Percentiles rank a stretch among this genome's conserved stretches.
phyloP scores from a whole-genome alignment of 92 coral and sea anemone genomes.

The Epizoanthus illoricatus region DNA sequence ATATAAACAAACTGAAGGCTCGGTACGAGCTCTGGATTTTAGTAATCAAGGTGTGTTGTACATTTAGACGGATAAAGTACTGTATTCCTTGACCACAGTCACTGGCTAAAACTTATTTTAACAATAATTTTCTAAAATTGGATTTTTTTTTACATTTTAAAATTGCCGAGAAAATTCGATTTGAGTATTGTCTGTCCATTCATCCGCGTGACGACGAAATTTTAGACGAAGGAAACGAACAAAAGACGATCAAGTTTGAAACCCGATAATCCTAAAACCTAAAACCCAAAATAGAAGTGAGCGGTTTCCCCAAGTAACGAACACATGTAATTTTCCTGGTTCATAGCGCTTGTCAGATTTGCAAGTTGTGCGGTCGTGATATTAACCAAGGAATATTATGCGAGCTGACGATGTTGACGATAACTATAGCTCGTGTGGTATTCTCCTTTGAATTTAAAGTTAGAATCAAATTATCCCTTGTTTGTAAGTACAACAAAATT shows the following conservation, averaged over 20 bases:
- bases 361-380: background rate
- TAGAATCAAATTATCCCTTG: slow-evolving; percentile 7
- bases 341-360: background rate
- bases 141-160: background rate
- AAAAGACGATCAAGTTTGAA: slow-evolving; percentile 20
- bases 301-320: slow-evolving; percentile 17
- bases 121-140: background rate
- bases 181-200: background rate
- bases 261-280: background rate
- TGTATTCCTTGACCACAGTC: background rate
- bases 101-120: background rate
- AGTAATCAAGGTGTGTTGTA: too few species aligned
- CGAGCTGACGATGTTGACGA: background rate
- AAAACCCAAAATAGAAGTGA: slow-evolving; percentile 24
- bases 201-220: slow-evolving; percentile 26
- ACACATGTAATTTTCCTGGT: slow-evolving; percentile 22
- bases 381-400: background rate
- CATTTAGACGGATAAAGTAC: background rate
- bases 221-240: background rate
- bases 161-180: slow-evolving; percentile 14
- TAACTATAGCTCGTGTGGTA: background rate
- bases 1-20: too few species aligned
- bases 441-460: slow-evolving; percentile 14
- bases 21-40: too few species aligned
- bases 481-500: background rate